Conservation (phyloP, 37 sponge, comb jelly and placozoan species). For the Geodia barretti region DNA sequence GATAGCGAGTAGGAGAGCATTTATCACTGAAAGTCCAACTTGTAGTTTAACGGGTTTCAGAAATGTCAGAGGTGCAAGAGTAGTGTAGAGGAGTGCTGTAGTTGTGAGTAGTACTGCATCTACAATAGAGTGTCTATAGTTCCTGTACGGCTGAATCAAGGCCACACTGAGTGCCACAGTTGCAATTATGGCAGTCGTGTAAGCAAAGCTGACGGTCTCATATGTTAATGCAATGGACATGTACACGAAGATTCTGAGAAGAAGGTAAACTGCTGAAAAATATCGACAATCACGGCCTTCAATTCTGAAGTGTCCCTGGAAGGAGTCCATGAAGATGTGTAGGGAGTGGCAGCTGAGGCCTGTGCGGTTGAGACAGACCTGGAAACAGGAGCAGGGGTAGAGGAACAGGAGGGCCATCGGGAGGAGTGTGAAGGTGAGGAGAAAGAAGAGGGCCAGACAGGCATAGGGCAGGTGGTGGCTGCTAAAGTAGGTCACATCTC, state of each 20-base stretch:
- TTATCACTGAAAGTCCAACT: no score
- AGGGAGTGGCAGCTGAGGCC: background rate
- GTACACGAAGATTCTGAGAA: background rate
- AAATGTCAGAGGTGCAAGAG: no score
- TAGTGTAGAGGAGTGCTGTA: background rate
- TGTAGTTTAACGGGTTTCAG: no score
- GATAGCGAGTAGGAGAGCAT: no score
- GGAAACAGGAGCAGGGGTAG: constrained; percentile 1
- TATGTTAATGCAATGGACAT: background rate
- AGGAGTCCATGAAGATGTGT: background rate
- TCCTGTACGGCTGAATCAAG: background rate
- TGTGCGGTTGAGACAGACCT: background rate
- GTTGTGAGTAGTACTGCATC: background rate
- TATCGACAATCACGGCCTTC: background rate
- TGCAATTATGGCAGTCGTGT: background rate
- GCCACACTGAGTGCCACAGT: background rate
- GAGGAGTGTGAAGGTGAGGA: background rate
- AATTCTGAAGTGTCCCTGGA: background rate
- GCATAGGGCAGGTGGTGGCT: background rate
- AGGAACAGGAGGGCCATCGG: background rate
- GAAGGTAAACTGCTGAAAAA: background rate
- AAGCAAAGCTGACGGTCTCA: background rate
- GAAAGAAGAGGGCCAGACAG: background rate
- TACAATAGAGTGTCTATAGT: background rate
- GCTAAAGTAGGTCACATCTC: background rate